These are phyloP conservation scores for Aporophyla lueneburgensis DNA, from an alignment of 2,888 invertebrate genomes.

Conservation along the genomic window DNA sequence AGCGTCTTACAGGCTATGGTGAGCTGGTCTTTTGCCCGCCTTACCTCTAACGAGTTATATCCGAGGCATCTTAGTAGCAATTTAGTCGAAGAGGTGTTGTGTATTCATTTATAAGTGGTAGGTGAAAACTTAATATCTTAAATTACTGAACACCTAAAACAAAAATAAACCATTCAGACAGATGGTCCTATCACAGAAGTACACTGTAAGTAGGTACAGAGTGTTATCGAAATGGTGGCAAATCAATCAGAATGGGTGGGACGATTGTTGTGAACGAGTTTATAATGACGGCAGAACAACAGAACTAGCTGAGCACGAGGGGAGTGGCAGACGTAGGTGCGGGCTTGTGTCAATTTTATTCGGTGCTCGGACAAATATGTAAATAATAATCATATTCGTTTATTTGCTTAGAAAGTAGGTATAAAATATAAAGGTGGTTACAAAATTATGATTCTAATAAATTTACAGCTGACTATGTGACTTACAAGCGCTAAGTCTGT, in stretches of 20 bases:
- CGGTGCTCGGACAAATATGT: neutral
- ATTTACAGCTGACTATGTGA: too few relatives aligned
- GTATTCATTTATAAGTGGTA: too few relatives aligned
- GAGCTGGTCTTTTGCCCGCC: too few relatives aligned
- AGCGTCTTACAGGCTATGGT: too few relatives aligned
- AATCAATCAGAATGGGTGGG: conserved; percentile 32
- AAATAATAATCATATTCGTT: neutral
- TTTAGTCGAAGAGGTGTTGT: too few relatives aligned
- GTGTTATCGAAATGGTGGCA: conserved; percentile 10
- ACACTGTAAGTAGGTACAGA: neutral
- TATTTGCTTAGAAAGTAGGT: too few relatives aligned
- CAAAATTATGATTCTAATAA: too few relatives aligned
- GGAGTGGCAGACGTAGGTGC: conserved; percentile 5
- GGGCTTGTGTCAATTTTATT: neutral
- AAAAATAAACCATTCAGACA: neutral
- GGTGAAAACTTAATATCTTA: neutral
- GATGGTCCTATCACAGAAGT: neutral
- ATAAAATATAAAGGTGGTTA: too few relatives aligned
- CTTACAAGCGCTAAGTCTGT: too few relatives aligned
- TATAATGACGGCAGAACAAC: conserved; percentile 42
- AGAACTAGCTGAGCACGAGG: conserved; percentile 38
- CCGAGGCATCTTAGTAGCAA: too few relatives aligned
- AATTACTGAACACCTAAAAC: too few relatives aligned
- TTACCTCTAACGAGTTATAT: too few relatives aligned
- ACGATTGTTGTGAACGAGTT: conserved; percentile 43